phyloP scores from a whole-genome alignment of 2,888 invertebrate genomes.

The Ernsta delagoae region DNA sequence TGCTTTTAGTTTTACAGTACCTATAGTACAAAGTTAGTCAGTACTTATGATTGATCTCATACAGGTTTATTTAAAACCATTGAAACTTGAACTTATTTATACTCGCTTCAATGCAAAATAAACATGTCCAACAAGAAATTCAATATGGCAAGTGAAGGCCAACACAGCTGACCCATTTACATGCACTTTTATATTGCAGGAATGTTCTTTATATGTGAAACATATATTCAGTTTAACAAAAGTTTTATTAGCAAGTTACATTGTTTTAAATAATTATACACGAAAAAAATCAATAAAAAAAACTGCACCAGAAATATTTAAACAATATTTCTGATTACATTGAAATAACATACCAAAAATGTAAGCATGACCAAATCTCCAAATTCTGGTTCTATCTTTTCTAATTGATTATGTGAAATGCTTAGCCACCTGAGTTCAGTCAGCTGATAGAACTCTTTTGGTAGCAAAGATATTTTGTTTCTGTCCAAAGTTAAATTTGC shows the following conservation, averaged over 20 bases:
- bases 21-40: too few species aligned
- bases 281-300: too few species aligned
- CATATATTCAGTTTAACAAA: too few species aligned
- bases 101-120: not conserved
- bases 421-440: constrained; percentile 89
- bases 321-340: too few species aligned
- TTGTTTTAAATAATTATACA: too few species aligned
- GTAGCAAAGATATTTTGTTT: constrained; percentile 87
- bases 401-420: constrained; percentile 90
- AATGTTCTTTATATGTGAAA: not conserved
- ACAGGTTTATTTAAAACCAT: not conserved
- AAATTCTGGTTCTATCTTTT: constrained; percentile 88
- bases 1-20: too few species aligned
- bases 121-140: constrained; percentile 11
- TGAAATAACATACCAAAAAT: constrained; percentile 64
- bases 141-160: constrained; percentile 20
- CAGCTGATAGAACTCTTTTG: constrained; percentile 88
- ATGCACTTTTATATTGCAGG: not conserved
- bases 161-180: not conserved
- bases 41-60: not conserved
- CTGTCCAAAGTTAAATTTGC: constrained; percentile 88
- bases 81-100: constrained; percentile 12
- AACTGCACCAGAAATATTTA: too few species aligned
- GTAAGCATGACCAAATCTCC: constrained; percentile 91
- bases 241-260: too few species aligned